phyloP scores from a whole-genome alignment of 2,113 vertebrate genomes.

The Eublepharis macularius region DNA sequence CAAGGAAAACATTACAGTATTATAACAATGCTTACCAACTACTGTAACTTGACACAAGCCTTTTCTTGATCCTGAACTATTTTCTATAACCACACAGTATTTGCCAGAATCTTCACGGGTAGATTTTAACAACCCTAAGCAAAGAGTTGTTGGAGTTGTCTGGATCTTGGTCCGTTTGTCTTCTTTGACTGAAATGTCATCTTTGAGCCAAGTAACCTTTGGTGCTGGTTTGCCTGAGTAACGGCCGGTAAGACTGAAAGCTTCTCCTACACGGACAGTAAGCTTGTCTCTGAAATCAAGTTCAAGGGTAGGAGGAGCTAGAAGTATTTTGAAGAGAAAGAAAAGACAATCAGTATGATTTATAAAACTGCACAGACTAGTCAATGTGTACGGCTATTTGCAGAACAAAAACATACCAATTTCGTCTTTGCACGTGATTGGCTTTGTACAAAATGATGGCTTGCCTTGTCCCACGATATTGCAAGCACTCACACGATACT shows the following conservation, averaged over 20 bases:
- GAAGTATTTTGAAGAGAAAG: conserved; percentile 43
- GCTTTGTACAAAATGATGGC: conserved; percentile 94
- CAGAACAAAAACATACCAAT: conserved; percentile 81
- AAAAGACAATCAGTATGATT: conserved; percentile 38
- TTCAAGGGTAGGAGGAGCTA: conserved; percentile 94
- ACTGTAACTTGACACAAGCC: conserved; percentile 90
- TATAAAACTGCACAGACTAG: neutral
- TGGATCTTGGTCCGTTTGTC: conserved; percentile 86
- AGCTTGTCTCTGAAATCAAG: conserved; percentile 95
- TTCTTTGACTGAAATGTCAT: conserved; percentile 87
- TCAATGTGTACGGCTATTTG: neutral
- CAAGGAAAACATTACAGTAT: neutral
- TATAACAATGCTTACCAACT: conserved; percentile 83
- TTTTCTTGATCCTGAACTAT: conserved; percentile 93
- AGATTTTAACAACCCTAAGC: conserved; percentile 87
- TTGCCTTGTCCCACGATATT: conserved; percentile 95
- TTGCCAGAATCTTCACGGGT: conserved; percentile 89
- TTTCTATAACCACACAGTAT: conserved; percentile 93
- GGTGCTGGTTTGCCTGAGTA: conserved; percentile 94
- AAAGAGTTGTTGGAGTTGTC: conserved; percentile 86
- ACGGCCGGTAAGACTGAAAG: conserved; percentile 88
- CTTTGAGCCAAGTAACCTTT: conserved; percentile 89
- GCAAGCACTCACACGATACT: conserved; percentile 92
- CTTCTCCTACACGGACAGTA: conserved; percentile 90
- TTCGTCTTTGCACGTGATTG: conserved; percentile 95